phyloP scores from a whole-genome alignment of 2,888 invertebrate genomes.

The Eupithecia vulgata region DNA sequence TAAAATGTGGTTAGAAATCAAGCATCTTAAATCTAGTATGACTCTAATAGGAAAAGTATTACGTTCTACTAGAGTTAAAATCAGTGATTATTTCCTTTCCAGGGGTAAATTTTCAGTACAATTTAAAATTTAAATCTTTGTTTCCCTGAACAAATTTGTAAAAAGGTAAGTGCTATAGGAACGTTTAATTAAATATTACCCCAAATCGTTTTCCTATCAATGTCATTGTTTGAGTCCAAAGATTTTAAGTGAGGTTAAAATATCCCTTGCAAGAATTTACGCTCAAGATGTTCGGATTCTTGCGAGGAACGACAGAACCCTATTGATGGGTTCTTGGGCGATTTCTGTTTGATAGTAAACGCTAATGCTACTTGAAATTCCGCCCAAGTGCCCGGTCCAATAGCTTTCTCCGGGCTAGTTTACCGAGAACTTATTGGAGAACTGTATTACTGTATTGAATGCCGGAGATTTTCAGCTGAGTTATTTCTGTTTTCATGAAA shows the following conservation, averaged over 20 bases:
- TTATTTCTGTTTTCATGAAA: slow-evolving; percentile 15
- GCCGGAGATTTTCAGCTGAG: slow-evolving; percentile 23
- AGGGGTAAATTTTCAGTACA: background rate
- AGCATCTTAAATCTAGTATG: background rate
- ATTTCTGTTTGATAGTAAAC: slow-evolving; percentile 43
- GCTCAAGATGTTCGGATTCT: background rate
- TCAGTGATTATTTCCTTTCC: background rate
- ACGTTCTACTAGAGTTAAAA: background rate
- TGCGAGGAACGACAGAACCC: slow-evolving; percentile 9
- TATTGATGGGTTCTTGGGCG: slow-evolving; percentile 36
- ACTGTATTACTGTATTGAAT: slow-evolving; percentile 31
- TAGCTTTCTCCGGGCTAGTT: slow-evolving; percentile 27
- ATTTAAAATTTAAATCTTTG: background rate
- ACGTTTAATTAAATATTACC: no score
- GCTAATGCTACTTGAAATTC: slow-evolving; percentile 44
- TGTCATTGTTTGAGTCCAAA: background rate
- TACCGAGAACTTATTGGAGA: slow-evolving; percentile 34
- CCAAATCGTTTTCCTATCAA: no score
- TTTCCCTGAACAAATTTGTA: background rate
- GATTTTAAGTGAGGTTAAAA: background rate
- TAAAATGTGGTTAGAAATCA: background rate
- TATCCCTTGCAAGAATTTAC: background rate
- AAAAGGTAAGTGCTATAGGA: background rate
- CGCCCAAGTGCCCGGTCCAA: slow-evolving; percentile 33
- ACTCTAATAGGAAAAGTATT: background rate